Conservation (phyloP, 2,888 invertebrate genomes). For the Harmothoe impar region DNA sequence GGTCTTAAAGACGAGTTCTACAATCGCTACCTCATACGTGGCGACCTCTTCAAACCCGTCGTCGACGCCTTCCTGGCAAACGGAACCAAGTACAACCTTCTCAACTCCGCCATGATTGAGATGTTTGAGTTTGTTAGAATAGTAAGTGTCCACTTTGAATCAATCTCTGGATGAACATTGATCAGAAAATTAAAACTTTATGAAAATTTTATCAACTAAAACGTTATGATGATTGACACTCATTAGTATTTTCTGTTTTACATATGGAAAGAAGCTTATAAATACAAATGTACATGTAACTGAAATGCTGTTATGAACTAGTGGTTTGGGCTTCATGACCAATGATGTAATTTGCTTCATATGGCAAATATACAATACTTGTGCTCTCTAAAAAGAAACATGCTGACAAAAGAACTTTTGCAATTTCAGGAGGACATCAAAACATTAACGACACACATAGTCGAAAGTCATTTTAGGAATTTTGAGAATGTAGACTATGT, state of each 20-base stretch:
- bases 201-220: too few relatives aligned
- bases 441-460: conserved; percentile 90
- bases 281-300: too few relatives aligned
- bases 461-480: conserved; percentile 97
- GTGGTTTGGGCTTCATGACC: too few relatives aligned
- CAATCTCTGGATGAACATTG: too few relatives aligned
- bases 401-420: too few relatives aligned
- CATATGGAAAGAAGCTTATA: neutral
- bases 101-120: conserved; percentile 99
- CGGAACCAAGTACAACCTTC: conserved; percentile 98
- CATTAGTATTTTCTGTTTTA: neutral
- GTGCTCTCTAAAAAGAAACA: too few relatives aligned
- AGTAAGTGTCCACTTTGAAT: conserved; percentile 83
- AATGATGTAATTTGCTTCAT: too few relatives aligned
- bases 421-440: conserved; percentile 84
- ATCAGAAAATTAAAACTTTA: too few relatives aligned
- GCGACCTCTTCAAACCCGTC: conserved; percentile 96
- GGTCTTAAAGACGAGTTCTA: conserved; percentile 99
- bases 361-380: too few relatives aligned
- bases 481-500: conserved; percentile 98
- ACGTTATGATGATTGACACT: neutral
- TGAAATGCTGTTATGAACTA: too few relatives aligned
- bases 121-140: conserved; percentile 99
- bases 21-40: conserved; percentile 96
- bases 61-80: conserved; percentile 98